phyloP scores from a whole-genome alignment of 2,888 invertebrate genomes.

The Taenaris catops region DNA sequence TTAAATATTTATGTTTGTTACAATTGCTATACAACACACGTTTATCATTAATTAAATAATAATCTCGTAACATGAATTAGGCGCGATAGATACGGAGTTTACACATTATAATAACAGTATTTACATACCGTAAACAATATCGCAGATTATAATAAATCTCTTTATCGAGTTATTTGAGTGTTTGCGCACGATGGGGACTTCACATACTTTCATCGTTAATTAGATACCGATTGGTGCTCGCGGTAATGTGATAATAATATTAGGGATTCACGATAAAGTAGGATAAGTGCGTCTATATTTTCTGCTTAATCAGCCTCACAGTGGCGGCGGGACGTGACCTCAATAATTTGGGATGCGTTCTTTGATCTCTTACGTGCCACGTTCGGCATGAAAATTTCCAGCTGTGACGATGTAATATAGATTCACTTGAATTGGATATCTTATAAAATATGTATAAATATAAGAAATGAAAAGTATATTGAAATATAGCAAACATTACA shows the following conservation, averaged over 20 bases:
- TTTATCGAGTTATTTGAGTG: slow-evolving; percentile 18
- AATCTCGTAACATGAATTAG: too few relatives aligned
- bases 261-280: slow-evolving; percentile 10
- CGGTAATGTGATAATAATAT: slow-evolving; percentile 9
- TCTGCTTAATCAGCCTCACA: slow-evolving; percentile 11
- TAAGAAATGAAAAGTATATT: too few relatives aligned
- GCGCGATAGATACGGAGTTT: slow-evolving; percentile 38
- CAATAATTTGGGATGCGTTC: slow-evolving; percentile 10
- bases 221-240: slow-evolving; percentile 10
- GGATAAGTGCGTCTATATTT: slow-evolving; percentile 11
- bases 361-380: slow-evolving; percentile 15
- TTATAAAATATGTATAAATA: slow-evolving; percentile 1
- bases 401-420: slow-evolving; percentile 4
- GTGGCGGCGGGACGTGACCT: slow-evolving; percentile 13
- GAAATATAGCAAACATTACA: too few relatives aligned
- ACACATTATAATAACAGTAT: slow-evolving; percentile 46
- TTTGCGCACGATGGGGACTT: slow-evolving; percentile 3
- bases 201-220: slow-evolving; percentile 5
- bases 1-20: too few relatives aligned
- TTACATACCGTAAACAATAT: slow-evolving; percentile 42
- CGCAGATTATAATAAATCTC: slow-evolving; percentile 27
- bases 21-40: too few relatives aligned
- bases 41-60: too few relatives aligned
- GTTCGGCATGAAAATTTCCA: slow-evolving; percentile 9
- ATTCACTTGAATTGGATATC: slow-evolving; percentile 1